Conservation (phyloP, 37 sponge, comb jelly and placozoan genomes). For the Diacarnus erythraeanus region DNA sequence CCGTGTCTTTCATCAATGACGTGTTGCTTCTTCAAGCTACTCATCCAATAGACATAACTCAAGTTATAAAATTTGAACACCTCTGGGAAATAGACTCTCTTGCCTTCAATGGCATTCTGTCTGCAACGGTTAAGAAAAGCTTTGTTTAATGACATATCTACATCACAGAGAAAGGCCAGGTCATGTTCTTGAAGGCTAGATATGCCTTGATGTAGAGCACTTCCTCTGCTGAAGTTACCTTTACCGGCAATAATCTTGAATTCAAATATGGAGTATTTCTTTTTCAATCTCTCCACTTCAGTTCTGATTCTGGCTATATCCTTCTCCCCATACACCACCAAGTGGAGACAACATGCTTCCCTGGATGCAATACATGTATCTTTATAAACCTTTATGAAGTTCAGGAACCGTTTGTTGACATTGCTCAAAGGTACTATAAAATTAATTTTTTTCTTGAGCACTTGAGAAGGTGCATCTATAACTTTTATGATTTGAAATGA, state of each 20-base stretch:
- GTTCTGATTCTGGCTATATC: not conserved
- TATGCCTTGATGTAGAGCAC: constrained; percentile 50
- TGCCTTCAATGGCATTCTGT: constrained; percentile 43
- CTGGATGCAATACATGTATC: not conserved
- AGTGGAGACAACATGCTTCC: constrained; percentile 23
- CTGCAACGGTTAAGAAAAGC: constrained; percentile 48
- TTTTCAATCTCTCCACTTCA: not conserved
- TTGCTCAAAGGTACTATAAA: constrained; percentile 26
- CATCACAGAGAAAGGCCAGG: constrained; percentile 70
- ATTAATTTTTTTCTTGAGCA: not conserved
- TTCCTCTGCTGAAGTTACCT: constrained; percentile 39
- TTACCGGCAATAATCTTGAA: constrained; percentile 33
- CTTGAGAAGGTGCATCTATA: not conserved
- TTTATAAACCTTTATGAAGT: constrained; percentile 56
- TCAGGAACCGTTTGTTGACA: constrained; percentile 30
- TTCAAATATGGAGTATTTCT: constrained; percentile 25
- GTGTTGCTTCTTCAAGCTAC: not conserved
- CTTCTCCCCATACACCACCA: constrained; percentile 43
- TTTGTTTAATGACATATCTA: constrained; percentile 47
- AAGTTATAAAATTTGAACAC: constrained; percentile 67
- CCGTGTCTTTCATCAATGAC: constrained; percentile 47
- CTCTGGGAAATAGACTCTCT: constrained; percentile 61
- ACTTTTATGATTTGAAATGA: not conserved
- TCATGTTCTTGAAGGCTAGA: constrained; percentile 6
- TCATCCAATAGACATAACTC: constrained; percentile 42